These are phyloP conservation scores for Mizuhopecten yessoensis DNA, from an alignment of 1,140 invertebrate genomes.

Conservation along the genomic window DNA sequence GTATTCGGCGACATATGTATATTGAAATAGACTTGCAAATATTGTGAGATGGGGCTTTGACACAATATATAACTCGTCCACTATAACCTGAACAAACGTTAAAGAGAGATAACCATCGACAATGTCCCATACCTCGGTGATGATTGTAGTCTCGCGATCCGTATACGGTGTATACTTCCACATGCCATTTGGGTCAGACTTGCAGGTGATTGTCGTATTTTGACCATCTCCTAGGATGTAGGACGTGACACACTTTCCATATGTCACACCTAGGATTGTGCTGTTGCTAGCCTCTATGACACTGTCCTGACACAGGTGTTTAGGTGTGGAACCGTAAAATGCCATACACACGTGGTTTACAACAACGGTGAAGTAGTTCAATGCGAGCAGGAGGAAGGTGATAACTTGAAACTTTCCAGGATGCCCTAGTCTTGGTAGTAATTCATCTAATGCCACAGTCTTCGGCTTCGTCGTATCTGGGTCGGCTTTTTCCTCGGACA, in stretches of 20 bases:
- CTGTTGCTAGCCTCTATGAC: not conserved
- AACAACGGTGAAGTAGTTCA: constrained; percentile 71
- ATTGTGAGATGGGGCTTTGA: too few species aligned
- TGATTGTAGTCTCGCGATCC: constrained; percentile 58
- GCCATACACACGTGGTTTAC: constrained; percentile 73
- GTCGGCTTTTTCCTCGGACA: not conserved
- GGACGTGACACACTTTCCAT: constrained; percentile 57
- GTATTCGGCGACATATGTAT: too few species aligned
- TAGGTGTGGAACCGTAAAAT: constrained; percentile 66
- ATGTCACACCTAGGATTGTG: not conserved
- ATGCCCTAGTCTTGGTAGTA: constrained; percentile 69
- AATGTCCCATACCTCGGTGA: constrained; percentile 70
- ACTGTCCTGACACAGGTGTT: constrained; percentile 60
- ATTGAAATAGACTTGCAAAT: too few species aligned
- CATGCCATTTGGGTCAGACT: constrained; percentile 41
- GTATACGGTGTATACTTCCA: constrained; percentile 43
- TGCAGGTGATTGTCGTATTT: constrained; percentile 57
- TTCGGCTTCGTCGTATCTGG: constrained; percentile 30
- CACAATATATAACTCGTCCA: too few species aligned
- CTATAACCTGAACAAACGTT: too few species aligned
- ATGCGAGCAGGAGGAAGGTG: constrained; percentile 67
- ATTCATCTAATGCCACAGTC: constrained; percentile 66
- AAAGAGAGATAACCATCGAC: too few species aligned
- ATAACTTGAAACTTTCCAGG: constrained; percentile 71
- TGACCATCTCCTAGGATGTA: constrained; percentile 42